Percentiles rank a stretch among this genome's conserved stretches.
phyloP scores from a whole-genome alignment of 1,140 invertebrate species.

The Aporrectodea caliginosa region DNA sequence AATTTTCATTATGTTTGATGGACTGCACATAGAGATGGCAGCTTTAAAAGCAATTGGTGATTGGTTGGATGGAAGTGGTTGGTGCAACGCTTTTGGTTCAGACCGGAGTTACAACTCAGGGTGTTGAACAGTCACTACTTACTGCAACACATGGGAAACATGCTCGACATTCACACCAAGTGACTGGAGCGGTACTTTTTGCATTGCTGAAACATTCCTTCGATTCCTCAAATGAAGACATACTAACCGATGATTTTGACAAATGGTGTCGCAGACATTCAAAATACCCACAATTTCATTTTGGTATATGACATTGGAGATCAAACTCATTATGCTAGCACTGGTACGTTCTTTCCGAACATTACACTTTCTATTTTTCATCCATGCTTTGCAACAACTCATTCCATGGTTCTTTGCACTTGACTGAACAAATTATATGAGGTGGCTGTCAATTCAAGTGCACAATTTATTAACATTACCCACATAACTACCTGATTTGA shows the following conservation, averaged over 20 bases:
- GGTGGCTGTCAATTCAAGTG: too few relatives aligned
- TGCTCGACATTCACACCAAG: neutral
- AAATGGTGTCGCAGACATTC: too few relatives aligned
- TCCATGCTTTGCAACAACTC: conserved; percentile 18
- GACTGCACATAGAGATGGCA: too few relatives aligned
- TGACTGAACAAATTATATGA: too few relatives aligned
- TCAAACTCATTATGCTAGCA: neutral
- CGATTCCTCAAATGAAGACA: too few relatives aligned
- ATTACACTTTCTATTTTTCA: neutral
- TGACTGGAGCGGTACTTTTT: neutral
- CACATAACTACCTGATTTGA: too few relatives aligned
- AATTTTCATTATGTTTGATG: conserved; percentile 40
- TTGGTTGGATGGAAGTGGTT: too few relatives aligned
- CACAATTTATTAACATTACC: too few relatives aligned
- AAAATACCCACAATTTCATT: neutral
- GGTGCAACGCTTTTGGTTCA: conserved; percentile 29
- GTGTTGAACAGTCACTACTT: neutral
- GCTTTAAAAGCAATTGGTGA: too few relatives aligned
- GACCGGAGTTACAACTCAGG: neutral
- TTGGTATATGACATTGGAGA: neutral
- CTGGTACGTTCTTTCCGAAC: neutral
- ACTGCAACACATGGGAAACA: neutral
- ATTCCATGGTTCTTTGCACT: conserved; percentile 32
- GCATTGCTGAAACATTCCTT: too few relatives aligned
- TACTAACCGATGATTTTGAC: too few relatives aligned